A percentile compares a stretch with the other conserved stretches of the same genome.
Evolutionary conservation across 2,797 vertebrate genomes (phyloP).

Genomic region (Epinephelus malabaricus): DNA sequence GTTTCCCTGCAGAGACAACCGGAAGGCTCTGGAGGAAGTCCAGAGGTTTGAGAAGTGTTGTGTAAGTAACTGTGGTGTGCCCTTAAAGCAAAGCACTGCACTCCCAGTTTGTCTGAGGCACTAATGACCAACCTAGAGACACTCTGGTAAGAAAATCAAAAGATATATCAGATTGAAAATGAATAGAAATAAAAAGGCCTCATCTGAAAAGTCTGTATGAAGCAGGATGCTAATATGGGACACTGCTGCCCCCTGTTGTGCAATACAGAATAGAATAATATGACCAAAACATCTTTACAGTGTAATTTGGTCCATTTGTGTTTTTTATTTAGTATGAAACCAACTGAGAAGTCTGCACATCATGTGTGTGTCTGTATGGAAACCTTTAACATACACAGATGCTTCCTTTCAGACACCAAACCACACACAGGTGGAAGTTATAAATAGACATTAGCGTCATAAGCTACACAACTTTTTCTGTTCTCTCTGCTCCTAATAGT

Average conservation of each 20-base stretch:
- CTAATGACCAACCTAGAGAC: not conserved
- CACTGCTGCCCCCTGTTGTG: conserved; percentile 55
- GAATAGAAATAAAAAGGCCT: not conserved
- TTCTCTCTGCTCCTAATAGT: no score
- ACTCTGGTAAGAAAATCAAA: not conserved
- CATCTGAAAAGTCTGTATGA: not conserved
- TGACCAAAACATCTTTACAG: not conserved
- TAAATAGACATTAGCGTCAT: no score
- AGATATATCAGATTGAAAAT: not conserved
- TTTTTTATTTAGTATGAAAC: not conserved
- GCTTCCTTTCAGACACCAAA: not conserved
- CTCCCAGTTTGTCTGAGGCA: no score
- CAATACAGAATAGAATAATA: not conserved
- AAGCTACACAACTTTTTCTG: no score
- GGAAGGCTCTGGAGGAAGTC: no score
- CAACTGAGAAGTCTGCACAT: not conserved
- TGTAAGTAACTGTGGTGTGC: not conserved
- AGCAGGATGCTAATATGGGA: not conserved
- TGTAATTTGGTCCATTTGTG: not conserved
- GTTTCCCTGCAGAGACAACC: not conserved
- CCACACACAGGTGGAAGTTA: conserved; percentile 1
- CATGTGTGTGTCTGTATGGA: not conserved
- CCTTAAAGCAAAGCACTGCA: not conserved
- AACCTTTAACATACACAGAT: not conserved
- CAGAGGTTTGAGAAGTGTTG: not conserved